A percentile compares a stretch with the other conserved stretches of the same genome.
Evolutionary conservation across 1,140 invertebrate species (phyloP).

Genomic region (Drosophila tsacasi): DNA sequence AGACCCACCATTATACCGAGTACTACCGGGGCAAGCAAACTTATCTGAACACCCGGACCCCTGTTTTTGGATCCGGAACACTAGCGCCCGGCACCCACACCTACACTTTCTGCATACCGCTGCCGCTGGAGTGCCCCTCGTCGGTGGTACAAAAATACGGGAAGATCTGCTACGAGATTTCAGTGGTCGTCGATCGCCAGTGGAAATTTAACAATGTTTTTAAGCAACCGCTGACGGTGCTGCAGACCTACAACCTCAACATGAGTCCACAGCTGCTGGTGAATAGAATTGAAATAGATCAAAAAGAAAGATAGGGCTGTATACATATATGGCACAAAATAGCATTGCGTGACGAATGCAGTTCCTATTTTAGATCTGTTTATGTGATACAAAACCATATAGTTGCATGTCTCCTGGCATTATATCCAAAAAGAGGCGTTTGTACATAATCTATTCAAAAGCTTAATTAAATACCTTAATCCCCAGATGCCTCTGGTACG

Average conservation of each 20-base stretch:
- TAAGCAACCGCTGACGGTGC: conserved; percentile 90
- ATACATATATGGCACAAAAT: not conserved
- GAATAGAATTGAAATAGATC: not conserved
- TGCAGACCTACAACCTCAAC: conserved; percentile 91
- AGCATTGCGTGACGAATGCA: conserved; percentile 1
- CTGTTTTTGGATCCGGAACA: conserved; percentile 51
- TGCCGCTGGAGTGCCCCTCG: conserved; percentile 88
- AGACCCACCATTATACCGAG: conserved; percentile 47
- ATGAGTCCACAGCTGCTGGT: conserved; percentile 84
- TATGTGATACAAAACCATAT: not conserved
- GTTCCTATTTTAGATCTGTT: not conserved
- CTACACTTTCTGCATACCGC: conserved; percentile 68
- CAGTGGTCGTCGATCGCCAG: conserved; percentile 88
- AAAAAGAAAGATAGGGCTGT: not conserved
- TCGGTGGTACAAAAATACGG: conserved; percentile 91
- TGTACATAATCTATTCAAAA: not conserved
- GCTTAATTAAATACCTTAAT: not conserved
- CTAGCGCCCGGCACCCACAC: conserved; percentile 62
- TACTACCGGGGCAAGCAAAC: conserved; percentile 55
- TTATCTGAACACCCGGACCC: conserved; percentile 52
- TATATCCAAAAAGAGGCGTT: not conserved
- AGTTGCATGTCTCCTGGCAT: not conserved
- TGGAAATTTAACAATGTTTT: conserved; percentile 91
- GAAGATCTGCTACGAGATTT: conserved; percentile 89
- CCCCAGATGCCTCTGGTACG: conserved; percentile 56